A percentile compares a stretch with the other conserved stretches of the same genome.
Evolutionary conservation across 1,140 invertebrate species (phyloP).

Genomic region (Reticulitermes speratus): DNA sequence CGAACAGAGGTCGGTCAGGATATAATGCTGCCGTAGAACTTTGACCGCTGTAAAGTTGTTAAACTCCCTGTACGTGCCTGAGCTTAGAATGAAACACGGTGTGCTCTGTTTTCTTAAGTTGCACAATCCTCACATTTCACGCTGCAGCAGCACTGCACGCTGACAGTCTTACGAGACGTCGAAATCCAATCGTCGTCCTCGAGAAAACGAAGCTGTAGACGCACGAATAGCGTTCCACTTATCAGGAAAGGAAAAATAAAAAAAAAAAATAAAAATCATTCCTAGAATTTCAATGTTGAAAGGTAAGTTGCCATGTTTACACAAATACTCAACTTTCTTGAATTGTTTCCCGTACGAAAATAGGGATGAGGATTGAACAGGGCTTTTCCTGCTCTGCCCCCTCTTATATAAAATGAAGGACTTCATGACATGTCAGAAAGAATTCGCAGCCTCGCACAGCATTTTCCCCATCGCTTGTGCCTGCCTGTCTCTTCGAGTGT

Average conservation of each 20-base stretch:
- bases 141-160: neutral
- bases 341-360: neutral
- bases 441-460: neutral
- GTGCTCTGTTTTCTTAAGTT: neutral
- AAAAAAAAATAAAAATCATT: neutral
- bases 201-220: neutral
- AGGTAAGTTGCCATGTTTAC: slow-evolving; percentile 4
- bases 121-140: slow-evolving; percentile 1
- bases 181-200: neutral
- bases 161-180: neutral
- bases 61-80: no score
- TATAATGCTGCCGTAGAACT: no score
- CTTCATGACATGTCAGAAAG: neutral
- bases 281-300: neutral
- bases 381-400: neutral
- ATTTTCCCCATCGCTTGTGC: neutral
- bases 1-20: no score
- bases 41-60: no score
- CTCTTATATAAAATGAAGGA: neutral
- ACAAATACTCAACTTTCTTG: neutral
- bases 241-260: neutral
- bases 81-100: neutral
- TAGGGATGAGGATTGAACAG: neutral
- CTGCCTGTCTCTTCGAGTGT: neutral
- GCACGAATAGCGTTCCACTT: neutral